phyloP scores from a whole-genome alignment of 2,113 vertebrate species.

The Dipodomys ordii region DNA sequence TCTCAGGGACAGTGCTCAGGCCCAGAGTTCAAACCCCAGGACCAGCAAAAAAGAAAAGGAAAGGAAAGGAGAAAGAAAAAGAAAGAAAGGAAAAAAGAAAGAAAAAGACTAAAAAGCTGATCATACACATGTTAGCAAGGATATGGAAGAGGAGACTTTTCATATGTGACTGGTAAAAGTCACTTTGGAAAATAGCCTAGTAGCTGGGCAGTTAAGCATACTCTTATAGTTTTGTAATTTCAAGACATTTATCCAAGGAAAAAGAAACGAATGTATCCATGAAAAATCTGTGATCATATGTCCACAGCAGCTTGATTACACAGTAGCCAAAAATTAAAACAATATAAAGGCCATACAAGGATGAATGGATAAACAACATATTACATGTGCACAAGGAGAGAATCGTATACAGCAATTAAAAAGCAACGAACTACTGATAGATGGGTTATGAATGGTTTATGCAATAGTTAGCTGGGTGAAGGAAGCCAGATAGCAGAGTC shows the following conservation, averaged over 20 bases:
- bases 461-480: background rate
- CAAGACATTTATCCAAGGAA: background rate
- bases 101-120: background rate
- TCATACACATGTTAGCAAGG: rapidly evolving
- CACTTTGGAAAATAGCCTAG: background rate
- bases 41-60: no score
- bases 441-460: background rate
- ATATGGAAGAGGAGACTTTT: no score
- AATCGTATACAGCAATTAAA: background rate
- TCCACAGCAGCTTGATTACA: background rate
- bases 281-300: background rate
- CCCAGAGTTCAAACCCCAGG: no score
- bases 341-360: background rate
- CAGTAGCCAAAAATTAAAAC: background rate
- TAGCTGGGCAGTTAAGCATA: background rate
- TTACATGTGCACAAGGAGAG: no score
- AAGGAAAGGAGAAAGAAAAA: no score
- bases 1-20: no score
- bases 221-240: background rate
- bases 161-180: no score
- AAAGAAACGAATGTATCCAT: background rate
- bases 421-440: background rate
- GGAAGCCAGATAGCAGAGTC: background rate
- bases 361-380: background rate
- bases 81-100: no score